Percentiles rank a stretch among this genome's conserved stretches.
These are phyloP conservation scores for Meleagris gallopavo DNA, from an alignment of 2,113 vertebrate species.

Conservation along the genomic window DNA sequence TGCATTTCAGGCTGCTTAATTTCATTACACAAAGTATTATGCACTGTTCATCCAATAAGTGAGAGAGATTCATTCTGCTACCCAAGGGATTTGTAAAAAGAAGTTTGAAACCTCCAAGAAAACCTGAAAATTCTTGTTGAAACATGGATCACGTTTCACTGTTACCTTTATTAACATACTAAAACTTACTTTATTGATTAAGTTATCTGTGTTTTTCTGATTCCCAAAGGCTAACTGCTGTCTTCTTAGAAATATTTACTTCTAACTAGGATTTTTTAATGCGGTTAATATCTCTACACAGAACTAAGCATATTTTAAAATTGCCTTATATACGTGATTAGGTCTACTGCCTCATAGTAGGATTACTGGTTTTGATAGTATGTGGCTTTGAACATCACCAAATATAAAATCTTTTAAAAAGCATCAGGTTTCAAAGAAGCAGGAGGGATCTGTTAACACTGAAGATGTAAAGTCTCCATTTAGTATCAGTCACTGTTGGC, in stretches of 20 bases:
- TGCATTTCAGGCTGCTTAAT: constrained; percentile 69
- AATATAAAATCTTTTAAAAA: not conserved
- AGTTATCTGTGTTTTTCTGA: not conserved
- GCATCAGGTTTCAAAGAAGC: not conserved
- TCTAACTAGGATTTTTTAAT: not conserved
- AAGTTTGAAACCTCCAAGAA: constrained; percentile 40
- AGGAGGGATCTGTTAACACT: not conserved
- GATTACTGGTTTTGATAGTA: not conserved
- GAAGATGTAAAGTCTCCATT: not conserved
- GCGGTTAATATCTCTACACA: not conserved
- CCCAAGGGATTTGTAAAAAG: constrained; percentile 47
- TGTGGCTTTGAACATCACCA: not conserved
- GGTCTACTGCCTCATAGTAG: not conserved
- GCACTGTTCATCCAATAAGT: constrained; percentile 54
- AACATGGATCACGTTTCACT: constrained; percentile 28
- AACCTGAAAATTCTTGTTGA: constrained; percentile 44
- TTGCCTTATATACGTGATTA: not conserved
- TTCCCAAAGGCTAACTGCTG: not conserved
- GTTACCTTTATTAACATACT: constrained; percentile 3
- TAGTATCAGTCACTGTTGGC: not conserved
- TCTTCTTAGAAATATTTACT: not conserved
- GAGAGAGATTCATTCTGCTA: constrained; percentile 23
- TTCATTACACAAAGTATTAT: constrained; percentile 61
- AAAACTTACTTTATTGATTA: not conserved
- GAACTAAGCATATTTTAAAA: not conserved